Evolutionary conservation across 92 coral and sea anemone species (phyloP), one percentile per base, ranked within the genome.

Genomic region (Paramuricea clavata): DNA sequence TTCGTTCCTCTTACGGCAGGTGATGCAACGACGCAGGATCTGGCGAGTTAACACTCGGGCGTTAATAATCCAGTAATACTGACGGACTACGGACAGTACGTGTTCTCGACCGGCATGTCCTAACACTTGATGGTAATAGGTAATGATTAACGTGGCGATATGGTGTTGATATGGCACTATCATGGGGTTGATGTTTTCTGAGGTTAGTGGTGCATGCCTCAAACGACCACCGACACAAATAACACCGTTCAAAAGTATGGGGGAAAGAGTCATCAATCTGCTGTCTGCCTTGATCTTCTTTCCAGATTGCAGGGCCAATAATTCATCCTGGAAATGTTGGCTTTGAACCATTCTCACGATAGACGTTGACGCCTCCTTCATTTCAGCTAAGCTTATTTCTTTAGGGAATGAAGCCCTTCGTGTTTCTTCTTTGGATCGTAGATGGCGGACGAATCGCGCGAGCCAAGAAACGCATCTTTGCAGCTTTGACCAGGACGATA

Each of bases 211-310:
- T 33, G 87, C 85, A n/a, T 82, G 81, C 42, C 78, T 91, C 61
- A 88, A 62, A 54, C 90, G 78, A 39, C 93, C 93, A 49, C 91
- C 90, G 36, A 88, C 90, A 31, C 90, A 89, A 19, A 92, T 60
- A 34, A 88, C 49, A 31, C 79, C 88, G 49, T 85, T 85, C 30
- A 64, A 69, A 43, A 91, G 32, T 69, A 83, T 73, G 15, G 93
- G 91, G 6, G 49, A 42, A 50, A 50, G 59, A 8, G 2, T 50
- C 12, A 8, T 19, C 39, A 86, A 32, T 70, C 69, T 86, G 80
- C 92, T 89, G 69, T 54, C 28, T 35, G 90, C 25, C 76, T 89
- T 92, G 71, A 92, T 91, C 69, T 49, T 80, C 68, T 80, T 81
- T 32, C 89, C 92, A 39, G 70, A 74, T 65, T 50, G 65, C 36